These are phyloP conservation scores for Oopsacas minuta DNA, from an alignment of 37 sponge, comb jelly and placozoan genomes.

Conservation along the genomic window DNA sequence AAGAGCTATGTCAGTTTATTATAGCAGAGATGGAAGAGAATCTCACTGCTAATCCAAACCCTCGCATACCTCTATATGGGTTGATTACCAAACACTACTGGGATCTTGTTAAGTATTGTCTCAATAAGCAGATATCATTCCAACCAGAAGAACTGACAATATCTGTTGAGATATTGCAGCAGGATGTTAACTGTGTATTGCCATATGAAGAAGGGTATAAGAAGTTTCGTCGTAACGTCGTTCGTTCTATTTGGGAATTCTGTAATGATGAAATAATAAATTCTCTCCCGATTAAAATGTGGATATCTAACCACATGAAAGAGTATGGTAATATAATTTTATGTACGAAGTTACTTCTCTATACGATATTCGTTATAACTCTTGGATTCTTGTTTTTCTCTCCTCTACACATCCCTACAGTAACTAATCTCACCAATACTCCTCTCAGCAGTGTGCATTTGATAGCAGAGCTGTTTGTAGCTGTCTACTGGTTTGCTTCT, in stretches of 20 bases:
- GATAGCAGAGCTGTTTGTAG: slow-evolving; percentile 1
- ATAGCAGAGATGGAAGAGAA: neutral
- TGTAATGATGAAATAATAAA: slow-evolving; percentile 6
- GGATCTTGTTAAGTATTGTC: slow-evolving; percentile 6
- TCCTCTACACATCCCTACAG: neutral
- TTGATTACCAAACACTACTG: slow-evolving; percentile 1
- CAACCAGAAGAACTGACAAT: neutral
- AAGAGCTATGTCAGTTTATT: neutral
- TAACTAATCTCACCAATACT: neutral
- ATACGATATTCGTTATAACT: neutral
- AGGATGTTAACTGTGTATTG: neutral
- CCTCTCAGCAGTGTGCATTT: neutral
- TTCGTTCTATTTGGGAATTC: neutral
- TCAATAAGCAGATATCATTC: neutral
- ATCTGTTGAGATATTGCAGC: neutral
- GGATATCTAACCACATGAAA: slow-evolving; percentile 14
- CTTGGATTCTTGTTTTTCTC: neutral
- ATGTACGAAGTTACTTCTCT: neutral
- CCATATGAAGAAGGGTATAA: neutral
- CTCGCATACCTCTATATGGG: neutral
- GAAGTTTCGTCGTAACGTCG: neutral
- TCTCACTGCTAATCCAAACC: neutral
- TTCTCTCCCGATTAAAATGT: slow-evolving; percentile 12
- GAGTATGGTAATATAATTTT: neutral
- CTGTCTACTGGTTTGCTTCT: neutral